A percentile compares a stretch with the other conserved stretches of the same genome.
Evolutionary conservation across 2,113 vertebrate species (phyloP).

Genomic region (Galbula dea): DNA sequence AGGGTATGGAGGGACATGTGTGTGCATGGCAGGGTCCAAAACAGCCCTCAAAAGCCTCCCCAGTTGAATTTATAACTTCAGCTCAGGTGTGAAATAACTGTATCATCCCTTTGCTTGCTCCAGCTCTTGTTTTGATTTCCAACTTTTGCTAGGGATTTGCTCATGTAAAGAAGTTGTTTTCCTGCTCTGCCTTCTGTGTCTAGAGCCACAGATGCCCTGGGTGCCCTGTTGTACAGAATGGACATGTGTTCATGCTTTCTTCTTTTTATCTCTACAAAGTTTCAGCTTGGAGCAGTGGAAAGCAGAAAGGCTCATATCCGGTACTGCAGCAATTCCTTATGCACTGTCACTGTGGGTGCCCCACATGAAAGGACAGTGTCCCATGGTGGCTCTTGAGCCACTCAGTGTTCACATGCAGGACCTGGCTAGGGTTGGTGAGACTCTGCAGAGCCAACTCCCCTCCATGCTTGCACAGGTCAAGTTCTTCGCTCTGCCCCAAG

Average conservation of each 20-base stretch:
- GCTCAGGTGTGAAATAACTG: neutral
- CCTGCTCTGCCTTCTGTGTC: neutral
- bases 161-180: neutral
- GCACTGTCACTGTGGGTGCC: neutral
- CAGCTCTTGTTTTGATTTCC: neutral
- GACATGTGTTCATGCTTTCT: neutral
- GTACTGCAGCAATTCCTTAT: neutral
- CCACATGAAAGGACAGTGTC: neutral
- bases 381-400: neutral
- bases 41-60: neutral
- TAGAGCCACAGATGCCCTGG: neutral
- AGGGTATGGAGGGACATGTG: neutral
- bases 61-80: neutral
- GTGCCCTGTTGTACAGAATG: neutral
- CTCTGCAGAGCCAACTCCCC: neutral
- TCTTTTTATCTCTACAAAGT: neutral
- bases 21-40: neutral
- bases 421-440: fast-evolving
- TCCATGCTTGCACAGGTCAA: neutral
- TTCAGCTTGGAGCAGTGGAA: neutral
- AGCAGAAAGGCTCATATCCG: neutral
- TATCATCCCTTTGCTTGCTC: neutral
- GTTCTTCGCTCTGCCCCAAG: neutral
- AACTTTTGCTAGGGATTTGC: neutral
- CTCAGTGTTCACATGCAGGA: neutral